phyloP scores from a whole-genome alignment of 2,797 vertebrate species.

The Coregonus suidteri region DNA sequence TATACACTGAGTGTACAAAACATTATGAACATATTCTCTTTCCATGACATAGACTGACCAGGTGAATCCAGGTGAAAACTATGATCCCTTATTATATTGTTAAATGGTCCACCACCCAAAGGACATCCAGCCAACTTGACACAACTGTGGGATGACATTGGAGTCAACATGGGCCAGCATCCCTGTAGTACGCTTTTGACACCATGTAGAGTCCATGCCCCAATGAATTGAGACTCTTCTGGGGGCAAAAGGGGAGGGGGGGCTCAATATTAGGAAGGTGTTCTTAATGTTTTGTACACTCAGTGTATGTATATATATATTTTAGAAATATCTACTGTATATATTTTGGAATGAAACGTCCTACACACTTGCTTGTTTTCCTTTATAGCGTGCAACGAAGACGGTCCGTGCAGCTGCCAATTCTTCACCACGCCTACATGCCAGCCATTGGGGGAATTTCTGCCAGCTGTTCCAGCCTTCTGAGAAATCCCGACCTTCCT shows the following conservation, averaged over 20 bases:
- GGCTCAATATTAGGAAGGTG: background rate
- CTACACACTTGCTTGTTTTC: background rate
- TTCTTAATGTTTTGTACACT: background rate
- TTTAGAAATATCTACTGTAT: background rate
- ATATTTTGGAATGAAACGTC: background rate
- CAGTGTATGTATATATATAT: background rate
- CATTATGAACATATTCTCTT: no score
- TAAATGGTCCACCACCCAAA: no score
- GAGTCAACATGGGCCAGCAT: no score
- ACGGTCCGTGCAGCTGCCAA: slow-evolving; percentile 88
- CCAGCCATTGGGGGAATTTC: slow-evolving; percentile 84
- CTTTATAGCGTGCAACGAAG: slow-evolving; percentile 81
- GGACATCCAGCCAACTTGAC: no score
- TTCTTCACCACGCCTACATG: slow-evolving; percentile 90
- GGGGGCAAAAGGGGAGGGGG: no score
- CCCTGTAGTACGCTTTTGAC: no score
- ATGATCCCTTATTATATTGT: no score
- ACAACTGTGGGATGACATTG: no score
- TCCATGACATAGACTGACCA: no score
- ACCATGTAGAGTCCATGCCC: no score
- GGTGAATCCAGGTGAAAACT: no score
- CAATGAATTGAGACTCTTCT: no score
- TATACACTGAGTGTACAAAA: background rate
- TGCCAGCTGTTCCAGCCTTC: slow-evolving; percentile 84
- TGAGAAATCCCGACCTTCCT: slow-evolving; percentile 66